Conservation (phyloP, 2,113 vertebrate species). For the Bubo blakistoni region DNA sequence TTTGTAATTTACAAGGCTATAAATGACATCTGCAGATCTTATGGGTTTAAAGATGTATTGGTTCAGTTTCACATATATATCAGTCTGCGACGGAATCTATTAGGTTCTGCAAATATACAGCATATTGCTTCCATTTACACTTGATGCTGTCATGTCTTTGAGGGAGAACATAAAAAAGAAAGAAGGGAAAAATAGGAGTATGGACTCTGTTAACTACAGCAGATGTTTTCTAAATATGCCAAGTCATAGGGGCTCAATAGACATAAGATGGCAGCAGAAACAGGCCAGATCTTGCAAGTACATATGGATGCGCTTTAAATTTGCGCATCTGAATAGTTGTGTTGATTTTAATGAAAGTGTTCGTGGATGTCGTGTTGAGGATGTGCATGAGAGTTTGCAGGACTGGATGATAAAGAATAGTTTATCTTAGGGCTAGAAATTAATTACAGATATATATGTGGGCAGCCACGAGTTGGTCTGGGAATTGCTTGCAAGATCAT, state of each 20-base stretch:
- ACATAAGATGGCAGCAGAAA: not conserved
- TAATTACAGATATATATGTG: not conserved
- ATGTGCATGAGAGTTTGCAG: not conserved
- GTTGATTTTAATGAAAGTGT: not conserved
- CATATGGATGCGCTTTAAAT: not conserved
- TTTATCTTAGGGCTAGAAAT: not conserved
- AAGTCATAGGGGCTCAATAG: not conserved
- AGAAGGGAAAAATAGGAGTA: not conserved
- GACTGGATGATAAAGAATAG: not conserved
- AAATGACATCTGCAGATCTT: slow-evolving; percentile 59
- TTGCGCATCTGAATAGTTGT: not conserved
- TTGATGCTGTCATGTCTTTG: not conserved
- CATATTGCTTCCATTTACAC: slow-evolving; percentile 46
- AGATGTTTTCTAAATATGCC: slow-evolving; percentile 38
- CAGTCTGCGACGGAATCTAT: slow-evolving; percentile 25
- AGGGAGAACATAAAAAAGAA: slow-evolving; percentile 29
- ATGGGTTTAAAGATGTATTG: slow-evolving; percentile 39
- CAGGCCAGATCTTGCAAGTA: not conserved
- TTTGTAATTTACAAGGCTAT: slow-evolving; percentile 63
- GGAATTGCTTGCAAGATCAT: not conserved
- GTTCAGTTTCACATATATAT: slow-evolving; percentile 9
- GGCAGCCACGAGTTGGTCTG: not conserved
- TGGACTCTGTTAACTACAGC: slow-evolving; percentile 22
- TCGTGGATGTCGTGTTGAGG: not conserved
- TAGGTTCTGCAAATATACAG: not conserved